phyloP scores from a whole-genome alignment of 2,888 invertebrate species.

The Troides aeacus region DNA sequence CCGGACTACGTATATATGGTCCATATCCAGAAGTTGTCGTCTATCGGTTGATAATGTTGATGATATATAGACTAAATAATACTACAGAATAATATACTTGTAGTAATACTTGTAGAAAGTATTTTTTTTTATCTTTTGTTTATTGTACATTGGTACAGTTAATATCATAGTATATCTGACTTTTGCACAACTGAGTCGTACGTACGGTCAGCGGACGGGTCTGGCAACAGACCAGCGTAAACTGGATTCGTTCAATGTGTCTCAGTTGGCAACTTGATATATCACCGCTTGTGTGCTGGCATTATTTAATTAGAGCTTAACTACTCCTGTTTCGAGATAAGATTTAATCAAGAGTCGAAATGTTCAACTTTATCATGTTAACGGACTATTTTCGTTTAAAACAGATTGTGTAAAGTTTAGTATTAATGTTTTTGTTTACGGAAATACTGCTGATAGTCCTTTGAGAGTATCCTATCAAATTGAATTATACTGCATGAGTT shows the following conservation, averaged over 20 bases:
- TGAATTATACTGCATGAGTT: too few species aligned
- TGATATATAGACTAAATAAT: too few species aligned
- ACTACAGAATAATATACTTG: too few species aligned
- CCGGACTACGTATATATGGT: too few species aligned
- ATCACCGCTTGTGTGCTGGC: conserved; percentile 7
- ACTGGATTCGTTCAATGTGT: conserved; percentile 10
- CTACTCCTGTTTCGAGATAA: conserved; percentile 7
- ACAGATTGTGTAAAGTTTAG: neutral
- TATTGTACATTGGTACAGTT: neutral
- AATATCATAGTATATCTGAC: neutral
- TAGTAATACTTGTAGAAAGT: too few species aligned
- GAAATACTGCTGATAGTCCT: too few species aligned
- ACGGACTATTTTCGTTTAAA: neutral
- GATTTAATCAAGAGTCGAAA: conserved; percentile 4
- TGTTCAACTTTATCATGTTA: neutral
- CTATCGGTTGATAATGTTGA: too few species aligned
- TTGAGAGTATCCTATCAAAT: too few species aligned
- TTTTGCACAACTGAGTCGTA: neutral
- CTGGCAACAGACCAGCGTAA: neutral
- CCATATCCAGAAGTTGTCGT: too few species aligned
- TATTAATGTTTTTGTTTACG: too few species aligned
- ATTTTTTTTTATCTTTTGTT: too few species aligned
- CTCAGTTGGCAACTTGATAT: conserved; percentile 17
- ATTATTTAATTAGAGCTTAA: conserved; percentile 12
- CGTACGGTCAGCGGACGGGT: conserved; percentile 15